Evolutionary conservation across 1,140 invertebrate genomes (phyloP).

Genomic region (Araneus ventricosus): DNA sequence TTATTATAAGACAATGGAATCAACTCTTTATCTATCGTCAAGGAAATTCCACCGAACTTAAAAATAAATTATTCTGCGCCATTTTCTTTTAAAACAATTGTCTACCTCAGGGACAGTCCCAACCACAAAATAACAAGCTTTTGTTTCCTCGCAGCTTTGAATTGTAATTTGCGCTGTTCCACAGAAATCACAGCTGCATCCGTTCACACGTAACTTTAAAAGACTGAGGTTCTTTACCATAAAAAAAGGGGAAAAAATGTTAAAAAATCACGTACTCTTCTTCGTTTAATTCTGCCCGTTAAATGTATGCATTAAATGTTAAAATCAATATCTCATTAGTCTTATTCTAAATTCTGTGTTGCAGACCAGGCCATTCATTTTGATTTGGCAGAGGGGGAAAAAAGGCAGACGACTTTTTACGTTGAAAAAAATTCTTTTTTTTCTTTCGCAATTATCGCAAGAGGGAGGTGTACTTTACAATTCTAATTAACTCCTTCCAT

Average conservation of each 20-base stretch:
- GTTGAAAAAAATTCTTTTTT: background rate
- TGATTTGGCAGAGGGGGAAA: background rate
- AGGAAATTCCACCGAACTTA: no score
- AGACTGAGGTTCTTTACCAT: background rate
- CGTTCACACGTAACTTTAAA: constrained; percentile 57
- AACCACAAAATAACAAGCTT: constrained; percentile 22
- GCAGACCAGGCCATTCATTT: constrained; percentile 21
- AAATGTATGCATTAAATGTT: constrained; percentile 62
- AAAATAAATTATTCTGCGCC: background rate
- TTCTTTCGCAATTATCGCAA: background rate
- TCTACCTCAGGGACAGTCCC: background rate
- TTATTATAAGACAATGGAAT: no score
- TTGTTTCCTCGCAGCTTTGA: background rate
- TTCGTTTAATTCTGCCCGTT: constrained; percentile 34
- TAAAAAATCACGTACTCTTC: background rate
- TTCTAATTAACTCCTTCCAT: constrained; percentile 50
- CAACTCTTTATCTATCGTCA: no score
- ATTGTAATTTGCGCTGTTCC: constrained; percentile 54
- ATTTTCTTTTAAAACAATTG: background rate
- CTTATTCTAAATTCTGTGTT: constrained; percentile 30
- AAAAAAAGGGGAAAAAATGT: background rate
- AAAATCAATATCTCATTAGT: constrained; percentile 72
- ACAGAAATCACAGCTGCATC: constrained; percentile 47
- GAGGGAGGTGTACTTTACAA: constrained; percentile 46
- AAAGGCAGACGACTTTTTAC: constrained; percentile 21